Evolutionary conservation across 1,140 invertebrate species (phyloP).

Genomic region (Heliconius congener): DNA sequence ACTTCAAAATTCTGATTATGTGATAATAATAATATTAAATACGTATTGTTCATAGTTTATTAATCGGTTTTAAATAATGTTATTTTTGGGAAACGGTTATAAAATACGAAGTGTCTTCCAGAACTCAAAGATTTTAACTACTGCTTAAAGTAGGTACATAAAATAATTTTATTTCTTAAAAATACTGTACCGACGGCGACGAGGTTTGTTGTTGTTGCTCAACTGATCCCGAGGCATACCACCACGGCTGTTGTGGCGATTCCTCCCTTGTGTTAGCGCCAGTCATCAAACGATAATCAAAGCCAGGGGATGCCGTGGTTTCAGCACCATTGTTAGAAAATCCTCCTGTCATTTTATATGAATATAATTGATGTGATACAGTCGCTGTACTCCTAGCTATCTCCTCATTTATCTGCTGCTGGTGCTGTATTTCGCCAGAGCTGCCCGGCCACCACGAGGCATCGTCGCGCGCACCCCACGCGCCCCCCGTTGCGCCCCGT

Average conservation of each 20-base stretch:
- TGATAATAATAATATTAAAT: not conserved
- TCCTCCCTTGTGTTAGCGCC: conserved; percentile 67
- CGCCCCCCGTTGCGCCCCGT: conserved; percentile 80
- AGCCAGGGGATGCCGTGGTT: conserved; percentile 58
- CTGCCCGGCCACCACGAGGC: conserved; percentile 84
- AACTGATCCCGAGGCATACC: conserved; percentile 69
- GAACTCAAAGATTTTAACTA: not conserved
- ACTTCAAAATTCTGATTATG: not conserved
- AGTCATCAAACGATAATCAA: conserved; percentile 73
- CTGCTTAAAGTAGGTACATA: conserved; percentile 5
- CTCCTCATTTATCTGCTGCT: conserved; percentile 82
- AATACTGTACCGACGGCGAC: conserved; percentile 67
- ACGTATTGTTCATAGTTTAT: not conserved
- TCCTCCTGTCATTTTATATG: conserved; percentile 91
- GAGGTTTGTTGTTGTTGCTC: conserved; percentile 71
- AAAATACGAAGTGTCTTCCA: not conserved
- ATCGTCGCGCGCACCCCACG: conserved; percentile 84
- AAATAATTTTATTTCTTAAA: conserved; percentile 5
- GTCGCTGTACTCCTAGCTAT: conserved; percentile 82
- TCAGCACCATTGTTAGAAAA: conserved; percentile 86
- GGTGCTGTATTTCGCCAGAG: conserved; percentile 82
- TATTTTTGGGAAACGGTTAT: not conserved
- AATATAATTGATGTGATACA: conserved; percentile 88
- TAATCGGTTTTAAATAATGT: not conserved
- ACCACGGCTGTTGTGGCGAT: conserved; percentile 72